Evolutionary conservation across 2,888 invertebrate species (phyloP), one percentile per base, ranked within the genome.

Genomic region (Troides oblongomaculatus): DNA sequence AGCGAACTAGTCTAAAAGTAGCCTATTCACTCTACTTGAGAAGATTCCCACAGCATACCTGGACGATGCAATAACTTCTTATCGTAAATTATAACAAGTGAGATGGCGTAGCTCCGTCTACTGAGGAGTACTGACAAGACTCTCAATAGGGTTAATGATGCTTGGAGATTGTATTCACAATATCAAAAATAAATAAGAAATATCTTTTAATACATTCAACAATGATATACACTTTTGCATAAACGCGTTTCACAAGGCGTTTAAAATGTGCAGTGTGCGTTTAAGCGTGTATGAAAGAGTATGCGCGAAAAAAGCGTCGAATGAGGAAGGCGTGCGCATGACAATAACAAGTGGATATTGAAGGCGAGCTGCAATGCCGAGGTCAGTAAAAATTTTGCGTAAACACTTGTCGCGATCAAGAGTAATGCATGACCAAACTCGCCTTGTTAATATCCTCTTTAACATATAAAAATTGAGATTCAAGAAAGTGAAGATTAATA

Each of bases 291-390:
- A 53, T 50, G 17, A 60, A 46, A 23, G 65, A 65, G 46, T 43
- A 30, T n/a, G 23, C 57, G 57, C n/a, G 23, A 58, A 58, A n/a
- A 50, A 25, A 30, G 23, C 14, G 12, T 53, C 10, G 25, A 50
- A 66, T 14, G 46, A 60, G 59, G 59, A 59, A 66, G 50, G 59
- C 50, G 30, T 60, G 50, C 46, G 21, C 1, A 30, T 46, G n/a
- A 66, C 39, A 56, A 43, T 39, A 66, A 56, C 36, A 18, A 23
- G 36, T 46, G 57, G 30, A 18, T 39, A 53, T 60, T 64, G 57
- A 64, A 64, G 69, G 69, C 23, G 8, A 64, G 64, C 39, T 36
- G 53, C 53, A 43, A 23, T 64, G 23, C n/a, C 43, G 61, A 64
- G 59, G 69, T 68, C 59, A 50, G 18, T 53, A n/a, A 53, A 53